Evolutionary conservation across 2,113 vertebrate species (phyloP).

Genomic region (Pipra filicauda): DNA sequence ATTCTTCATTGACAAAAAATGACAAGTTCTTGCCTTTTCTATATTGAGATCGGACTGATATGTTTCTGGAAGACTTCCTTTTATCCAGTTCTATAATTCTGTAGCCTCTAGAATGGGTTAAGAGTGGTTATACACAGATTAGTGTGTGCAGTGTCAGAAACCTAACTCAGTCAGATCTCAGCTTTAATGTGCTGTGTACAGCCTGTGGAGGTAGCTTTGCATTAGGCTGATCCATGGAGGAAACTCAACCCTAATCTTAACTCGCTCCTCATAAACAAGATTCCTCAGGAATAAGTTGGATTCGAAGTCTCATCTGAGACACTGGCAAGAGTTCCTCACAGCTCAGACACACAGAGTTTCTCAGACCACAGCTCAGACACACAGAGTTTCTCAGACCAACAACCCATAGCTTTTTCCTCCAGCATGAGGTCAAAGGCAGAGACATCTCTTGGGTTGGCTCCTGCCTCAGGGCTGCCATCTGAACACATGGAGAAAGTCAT

Average conservation of each 20-base stretch:
- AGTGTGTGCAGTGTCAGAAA: neutral
- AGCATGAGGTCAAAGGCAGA: neutral
- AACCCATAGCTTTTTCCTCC: neutral
- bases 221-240: neutral
- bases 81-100: neutral
- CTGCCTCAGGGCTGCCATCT: neutral
- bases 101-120: neutral
- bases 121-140: neutral
- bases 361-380: neutral
- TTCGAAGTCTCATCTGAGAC: neutral
- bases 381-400: neutral
- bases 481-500: neutral
- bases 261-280: neutral
- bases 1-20: neutral
- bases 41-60: neutral
- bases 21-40: neutral
- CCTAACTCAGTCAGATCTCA: neutral
- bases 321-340: too few relatives aligned
- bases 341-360: neutral
- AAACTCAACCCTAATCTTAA: neutral
- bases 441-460: neutral
- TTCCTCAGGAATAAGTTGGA: neutral
- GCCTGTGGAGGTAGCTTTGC: neutral
- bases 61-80: neutral
- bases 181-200: neutral